Conservation (phyloP, 2,113 vertebrate genomes). For the Dicrurus megarhynchus region DNA sequence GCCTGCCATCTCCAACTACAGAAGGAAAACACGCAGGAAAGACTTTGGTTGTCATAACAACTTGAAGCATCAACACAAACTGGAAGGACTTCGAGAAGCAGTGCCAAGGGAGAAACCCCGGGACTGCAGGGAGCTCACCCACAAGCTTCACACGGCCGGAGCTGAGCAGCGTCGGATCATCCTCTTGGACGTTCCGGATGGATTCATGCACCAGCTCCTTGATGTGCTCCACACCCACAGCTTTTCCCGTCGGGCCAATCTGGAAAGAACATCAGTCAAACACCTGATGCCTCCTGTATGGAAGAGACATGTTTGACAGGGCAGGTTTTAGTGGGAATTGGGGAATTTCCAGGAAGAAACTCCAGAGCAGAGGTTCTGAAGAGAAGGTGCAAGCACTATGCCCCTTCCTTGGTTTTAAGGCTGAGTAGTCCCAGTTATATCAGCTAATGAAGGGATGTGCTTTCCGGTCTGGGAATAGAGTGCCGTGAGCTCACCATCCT, state of each 20-base stretch:
- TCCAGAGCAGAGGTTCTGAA: neutral
- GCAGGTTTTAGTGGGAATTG: neutral
- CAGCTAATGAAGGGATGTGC: neutral
- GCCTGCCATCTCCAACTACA: slow-evolving; percentile 85
- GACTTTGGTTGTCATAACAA: neutral
- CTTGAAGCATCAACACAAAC: neutral
- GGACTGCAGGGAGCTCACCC: slow-evolving; percentile 65
- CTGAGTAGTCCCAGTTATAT: neutral
- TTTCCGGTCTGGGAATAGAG: accelerated
- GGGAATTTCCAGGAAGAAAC: neutral
- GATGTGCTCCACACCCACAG: slow-evolving; percentile 90
- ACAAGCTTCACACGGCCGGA: slow-evolving; percentile 81
- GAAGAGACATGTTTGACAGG: neutral
- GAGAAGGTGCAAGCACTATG: neutral
- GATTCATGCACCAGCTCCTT: slow-evolving; percentile 81
- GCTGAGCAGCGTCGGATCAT: slow-evolving; percentile 80
- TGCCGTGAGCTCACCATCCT: slow-evolving; percentile 78
- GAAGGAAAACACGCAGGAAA: neutral
- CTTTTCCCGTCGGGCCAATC: slow-evolving; percentile 81
- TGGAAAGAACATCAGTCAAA: slow-evolving; percentile 11
- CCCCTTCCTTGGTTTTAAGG: neutral
- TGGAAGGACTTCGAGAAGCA: neutral
- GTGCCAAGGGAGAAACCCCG: accelerated
- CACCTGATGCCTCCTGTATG: neutral
- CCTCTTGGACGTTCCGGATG: slow-evolving; percentile 78